Evolutionary conservation across 2,113 vertebrate species (phyloP), one percentile per base, ranked within the genome.

Genomic region (Noctilio leporinus): DNA sequence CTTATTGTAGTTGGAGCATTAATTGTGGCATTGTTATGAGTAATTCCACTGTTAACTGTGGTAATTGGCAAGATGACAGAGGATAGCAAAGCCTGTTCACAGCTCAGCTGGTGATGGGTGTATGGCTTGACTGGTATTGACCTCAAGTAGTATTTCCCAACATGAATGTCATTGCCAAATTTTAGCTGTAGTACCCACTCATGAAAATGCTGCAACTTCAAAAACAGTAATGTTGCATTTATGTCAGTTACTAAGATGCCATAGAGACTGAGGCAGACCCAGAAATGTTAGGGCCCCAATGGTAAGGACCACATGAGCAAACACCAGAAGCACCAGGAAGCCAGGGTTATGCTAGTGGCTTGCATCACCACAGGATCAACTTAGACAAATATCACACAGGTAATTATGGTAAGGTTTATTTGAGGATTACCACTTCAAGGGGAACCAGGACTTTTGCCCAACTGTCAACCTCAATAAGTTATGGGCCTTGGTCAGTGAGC

Each of bases 331-430:
- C 98, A 98, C 96, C 98, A n/a, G 98, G 98, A 96, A 98, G 98
- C 86, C 97, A 97, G 91, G 98, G 98, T 97, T 98, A 98, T 96
- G 98, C 98, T 86, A 98, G 98, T 96, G 98, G 98, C 14, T 97
- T 98, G 98, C 98, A 98, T 96, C 98, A 98, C 95, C 98, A 98
- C 97, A 97, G 98, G 49, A 98, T 98, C 97, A 98, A 98, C 98
- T 99, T 98, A 16, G 98, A 99, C 77, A 99, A 98, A 98, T 98
- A 98, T 92, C 98, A 99, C 75, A 98, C 98, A 0, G 98, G 98
- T 77, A 98, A 98, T 97, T 98, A 98, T 40, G 98, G 98, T 35
- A 98, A 99, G 96, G 98, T 98, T 86, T 98, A 98, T 51, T 98
- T 98, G 98, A 98, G 98, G 96, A 98, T 89, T 99, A 98, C 93